These are phyloP conservation scores for Drosophila histrio DNA, from an alignment of 2,888 invertebrate genomes.

Conservation along the genomic window DNA sequence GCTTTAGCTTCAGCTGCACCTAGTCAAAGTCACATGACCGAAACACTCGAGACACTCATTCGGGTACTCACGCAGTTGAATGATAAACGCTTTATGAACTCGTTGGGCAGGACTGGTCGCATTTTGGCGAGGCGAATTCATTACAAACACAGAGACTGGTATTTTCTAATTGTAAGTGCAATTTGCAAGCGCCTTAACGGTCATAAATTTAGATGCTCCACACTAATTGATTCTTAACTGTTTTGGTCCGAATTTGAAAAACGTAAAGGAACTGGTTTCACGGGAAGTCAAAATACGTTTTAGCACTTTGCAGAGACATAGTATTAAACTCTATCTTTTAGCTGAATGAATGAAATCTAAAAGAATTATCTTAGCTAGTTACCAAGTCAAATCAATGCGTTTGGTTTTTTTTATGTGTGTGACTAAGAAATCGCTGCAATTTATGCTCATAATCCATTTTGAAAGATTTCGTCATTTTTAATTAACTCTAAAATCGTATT, in stretches of 20 bases:
- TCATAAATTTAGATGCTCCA: constrained; percentile 49
- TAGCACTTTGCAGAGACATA: background rate
- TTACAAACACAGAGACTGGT: constrained; percentile 30
- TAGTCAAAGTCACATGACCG: constrained; percentile 49
- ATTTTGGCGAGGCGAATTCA: constrained; percentile 43
- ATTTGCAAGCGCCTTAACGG: constrained; percentile 60
- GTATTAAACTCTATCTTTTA: background rate
- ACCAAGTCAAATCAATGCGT: constrained; percentile 3
- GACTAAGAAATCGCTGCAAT: background rate
- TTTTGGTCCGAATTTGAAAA: constrained; percentile 34
- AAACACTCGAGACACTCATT: constrained; percentile 13
- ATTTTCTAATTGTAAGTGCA: constrained; percentile 58
- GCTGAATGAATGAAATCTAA: background rate
- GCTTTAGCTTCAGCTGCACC: constrained; percentile 12
- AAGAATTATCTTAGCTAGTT: background rate
- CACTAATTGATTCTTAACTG: constrained; percentile 73
- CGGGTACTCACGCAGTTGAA: constrained; percentile 10
- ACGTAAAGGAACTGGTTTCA: constrained; percentile 33
- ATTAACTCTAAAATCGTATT: constrained; percentile 7
- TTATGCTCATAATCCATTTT: background rate
- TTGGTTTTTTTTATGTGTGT: constrained; percentile 1
- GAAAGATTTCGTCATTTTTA: constrained; percentile 5
- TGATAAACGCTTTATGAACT: constrained; percentile 42
- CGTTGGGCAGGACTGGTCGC: constrained; percentile 46
- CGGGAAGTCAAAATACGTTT: constrained; percentile 36